Percentiles rank a stretch among this genome's conserved stretches.
phyloP scores from a whole-genome alignment of 1,140 invertebrate species.

The Bombus ignitus region DNA sequence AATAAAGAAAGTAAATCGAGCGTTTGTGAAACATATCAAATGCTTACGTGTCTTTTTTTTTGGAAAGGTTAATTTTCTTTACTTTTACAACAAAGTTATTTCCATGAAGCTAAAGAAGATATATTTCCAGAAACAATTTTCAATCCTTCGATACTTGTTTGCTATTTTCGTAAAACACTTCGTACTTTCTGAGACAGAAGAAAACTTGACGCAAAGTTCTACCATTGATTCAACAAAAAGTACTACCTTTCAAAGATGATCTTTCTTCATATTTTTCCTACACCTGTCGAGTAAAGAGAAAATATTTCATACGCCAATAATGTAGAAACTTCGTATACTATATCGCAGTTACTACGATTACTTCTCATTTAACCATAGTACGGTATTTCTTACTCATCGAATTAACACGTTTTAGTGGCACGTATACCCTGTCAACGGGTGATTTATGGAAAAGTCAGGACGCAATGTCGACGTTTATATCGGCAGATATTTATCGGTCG shows the following conservation, averaged over 20 bases:
- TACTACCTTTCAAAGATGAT: background rate
- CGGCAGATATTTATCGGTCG: constrained; percentile 71
- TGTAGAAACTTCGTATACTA: background rate
- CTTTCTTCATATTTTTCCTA: background rate
- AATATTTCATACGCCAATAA: background rate
- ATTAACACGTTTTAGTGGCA: constrained; percentile 53
- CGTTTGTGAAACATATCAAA: background rate
- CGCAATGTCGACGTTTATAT: constrained; percentile 69
- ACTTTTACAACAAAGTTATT: background rate
- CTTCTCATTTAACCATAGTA: constrained; percentile 13
- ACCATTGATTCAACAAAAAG: background rate
- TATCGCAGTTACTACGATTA: background rate
- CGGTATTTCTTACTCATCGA: constrained; percentile 38
- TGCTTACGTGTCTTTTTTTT: background rate
- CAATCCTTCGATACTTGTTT: background rate
- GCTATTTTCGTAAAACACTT: no score
- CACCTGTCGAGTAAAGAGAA: background rate
- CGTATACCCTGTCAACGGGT: constrained; percentile 33
- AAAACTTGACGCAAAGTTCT: background rate
- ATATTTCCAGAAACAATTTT: background rate
- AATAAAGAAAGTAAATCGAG: background rate
- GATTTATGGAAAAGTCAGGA: constrained; percentile 65
- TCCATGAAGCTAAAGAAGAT: background rate
- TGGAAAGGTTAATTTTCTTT: background rate
- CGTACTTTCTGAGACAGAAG: background rate